Conservation (phyloP, 2,888 invertebrate genomes). For the Calliscelio sp. region DNA sequence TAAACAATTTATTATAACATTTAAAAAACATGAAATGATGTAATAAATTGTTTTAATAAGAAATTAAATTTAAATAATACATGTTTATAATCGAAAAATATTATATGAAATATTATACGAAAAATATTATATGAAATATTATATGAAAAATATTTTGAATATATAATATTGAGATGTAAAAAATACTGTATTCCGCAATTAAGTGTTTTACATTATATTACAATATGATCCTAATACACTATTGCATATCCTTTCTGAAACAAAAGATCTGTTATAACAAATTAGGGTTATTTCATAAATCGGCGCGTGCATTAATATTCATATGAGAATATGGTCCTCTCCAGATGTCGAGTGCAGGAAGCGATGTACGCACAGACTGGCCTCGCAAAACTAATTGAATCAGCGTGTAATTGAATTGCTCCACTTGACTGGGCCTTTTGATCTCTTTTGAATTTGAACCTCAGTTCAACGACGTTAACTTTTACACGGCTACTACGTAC, state of each 20-base stretch:
- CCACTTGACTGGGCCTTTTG: constrained; percentile 84
- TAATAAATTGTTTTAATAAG: no score
- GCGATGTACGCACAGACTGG: constrained; percentile 74
- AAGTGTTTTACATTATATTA: no score
- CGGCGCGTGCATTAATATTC: constrained; percentile 73
- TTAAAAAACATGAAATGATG: no score
- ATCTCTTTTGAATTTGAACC: constrained; percentile 83
- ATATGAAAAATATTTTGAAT: no score
- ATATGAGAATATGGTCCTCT: constrained; percentile 72
- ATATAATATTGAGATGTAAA: no score
- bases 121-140: no score
- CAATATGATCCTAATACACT: neutral
- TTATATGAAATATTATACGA: no score
- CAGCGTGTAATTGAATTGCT: constrained; percentile 85
- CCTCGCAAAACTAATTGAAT: constrained; percentile 80
- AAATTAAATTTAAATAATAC: no score
- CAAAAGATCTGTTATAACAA: constrained; percentile 58
- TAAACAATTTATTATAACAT: no score
- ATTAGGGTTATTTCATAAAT: constrained; percentile 71
- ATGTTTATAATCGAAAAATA: no score
- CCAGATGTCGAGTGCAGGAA: constrained; percentile 73
- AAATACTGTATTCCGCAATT: no score
- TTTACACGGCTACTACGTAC: constrained; percentile 64
- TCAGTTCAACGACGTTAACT: constrained; percentile 72
- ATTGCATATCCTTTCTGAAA: constrained; percentile 42